Base-by-base conservation (phyloP, 2,888 invertebrate species). In the Drosophila cracens region DNA sequence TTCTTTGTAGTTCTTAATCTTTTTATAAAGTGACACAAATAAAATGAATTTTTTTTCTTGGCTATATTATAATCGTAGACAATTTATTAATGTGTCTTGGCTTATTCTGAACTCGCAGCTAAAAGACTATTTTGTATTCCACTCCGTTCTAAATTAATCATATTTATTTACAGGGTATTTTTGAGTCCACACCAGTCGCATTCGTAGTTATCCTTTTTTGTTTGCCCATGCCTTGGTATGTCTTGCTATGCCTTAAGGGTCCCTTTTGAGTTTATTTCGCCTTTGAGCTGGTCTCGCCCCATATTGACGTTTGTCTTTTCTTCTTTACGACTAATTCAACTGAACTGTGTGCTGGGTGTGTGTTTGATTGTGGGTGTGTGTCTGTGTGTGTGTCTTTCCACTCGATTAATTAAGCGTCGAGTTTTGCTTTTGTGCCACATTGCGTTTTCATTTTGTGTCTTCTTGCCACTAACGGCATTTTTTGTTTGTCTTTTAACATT, bases 371-470 rank as follows among this genome's bases (percentile, higher is more conserved):
- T 18, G 21, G 58, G 43, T 61, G 7, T 53, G 38, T 49, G 52
- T 48, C 21, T n/a, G 11, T 34, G 25, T 60, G 60, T 54, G 56
- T 71, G 70, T 74, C 57, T 67, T 85, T 89, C 81, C 85, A 81
- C 76, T 82, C 76, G 73, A 89, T 82, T 87, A 87, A 86, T 87
- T 79, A 85, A 84, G 70, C 49, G 63, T 60, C 54, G 49, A 66
- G 68, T 27, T 65, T 69, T 65, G 36, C 69, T 63, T 70, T 68
- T 33, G 43, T 38, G 52, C 34, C 75, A 68, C 60, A 83, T 70
- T 52, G 62, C 54, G 58, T 79, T 79, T 81, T 70, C 64, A 77
- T 74, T 70, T 63, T 71, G 65, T 49, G 61, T 48, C 36, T 57
- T 21, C 43, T 60, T 62, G 64, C 16, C 59, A 52, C 64, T 48